These are phyloP conservation scores for Puffinus mauretanicus DNA, from an alignment of 2,113 vertebrate species.

Conservation along the genomic window DNA sequence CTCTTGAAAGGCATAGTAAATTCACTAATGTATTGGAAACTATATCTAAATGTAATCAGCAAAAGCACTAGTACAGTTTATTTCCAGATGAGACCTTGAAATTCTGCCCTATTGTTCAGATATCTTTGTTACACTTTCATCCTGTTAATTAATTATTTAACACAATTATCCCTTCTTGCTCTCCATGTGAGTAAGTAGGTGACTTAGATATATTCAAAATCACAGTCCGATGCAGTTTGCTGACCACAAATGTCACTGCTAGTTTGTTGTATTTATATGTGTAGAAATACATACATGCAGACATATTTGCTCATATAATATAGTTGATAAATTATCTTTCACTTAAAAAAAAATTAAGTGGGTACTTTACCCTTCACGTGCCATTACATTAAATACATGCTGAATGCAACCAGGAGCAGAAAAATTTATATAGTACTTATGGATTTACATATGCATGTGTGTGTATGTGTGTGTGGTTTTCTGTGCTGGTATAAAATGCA, in stretches of 20 bases:
- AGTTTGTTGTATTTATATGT: background rate
- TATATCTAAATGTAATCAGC: slow-evolving; percentile 57
- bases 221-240: background rate
- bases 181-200: background rate
- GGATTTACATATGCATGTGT: accelerated
- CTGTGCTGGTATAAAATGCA: background rate
- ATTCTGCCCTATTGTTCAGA: slow-evolving; percentile 37
- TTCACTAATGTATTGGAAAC: slow-evolving; percentile 67
- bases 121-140: slow-evolving; percentile 49
- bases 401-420: background rate
- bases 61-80: slow-evolving; percentile 33
- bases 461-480: background rate
- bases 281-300: background rate
- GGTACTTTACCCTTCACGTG: background rate
- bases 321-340: background rate
- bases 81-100: slow-evolving; percentile 59
- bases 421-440: background rate
- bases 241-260: background rate
- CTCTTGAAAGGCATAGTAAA: slow-evolving; percentile 35
- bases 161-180: background rate
- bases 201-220: background rate
- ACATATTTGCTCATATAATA: background rate
- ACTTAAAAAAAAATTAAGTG: background rate
- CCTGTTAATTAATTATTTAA: slow-evolving; percentile 53
- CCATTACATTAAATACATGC: background rate